These are phyloP conservation scores for Euphonia xanthogaster DNA, from an alignment of 2,797 vertebrate species.

Conservation along the genomic window DNA sequence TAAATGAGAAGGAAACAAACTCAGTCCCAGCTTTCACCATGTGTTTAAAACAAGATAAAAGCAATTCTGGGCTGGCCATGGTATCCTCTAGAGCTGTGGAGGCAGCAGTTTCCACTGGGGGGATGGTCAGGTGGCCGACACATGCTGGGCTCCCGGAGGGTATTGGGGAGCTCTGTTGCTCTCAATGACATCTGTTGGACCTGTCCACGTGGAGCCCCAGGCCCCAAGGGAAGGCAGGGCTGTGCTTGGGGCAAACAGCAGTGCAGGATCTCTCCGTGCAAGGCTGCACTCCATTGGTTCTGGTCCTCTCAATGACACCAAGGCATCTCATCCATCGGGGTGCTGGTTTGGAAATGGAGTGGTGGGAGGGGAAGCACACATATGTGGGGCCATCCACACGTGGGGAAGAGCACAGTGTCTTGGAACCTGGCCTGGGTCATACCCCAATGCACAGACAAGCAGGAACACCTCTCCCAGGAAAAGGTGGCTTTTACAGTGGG, in stretches of 20 bases:
- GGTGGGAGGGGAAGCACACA: background rate
- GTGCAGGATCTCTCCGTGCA: background rate
- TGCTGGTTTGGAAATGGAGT: background rate
- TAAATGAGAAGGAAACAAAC: slow-evolving; percentile 27
- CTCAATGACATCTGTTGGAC: background rate
- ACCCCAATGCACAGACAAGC: background rate
- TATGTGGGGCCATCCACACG: background rate
- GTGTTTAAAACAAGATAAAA: background rate
- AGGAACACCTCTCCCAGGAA: background rate
- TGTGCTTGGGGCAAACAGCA: background rate
- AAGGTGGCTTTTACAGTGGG: background rate
- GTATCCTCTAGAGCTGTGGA: background rate
- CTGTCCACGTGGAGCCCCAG: accelerated
- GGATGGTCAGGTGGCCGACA: accelerated
- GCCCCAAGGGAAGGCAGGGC: background rate
- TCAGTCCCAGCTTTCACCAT: background rate
- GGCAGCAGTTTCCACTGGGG: background rate
- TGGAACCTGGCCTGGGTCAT: background rate
- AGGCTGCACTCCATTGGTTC: accelerated
- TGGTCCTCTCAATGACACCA: accelerated
- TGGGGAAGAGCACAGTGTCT: background rate
- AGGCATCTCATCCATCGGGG: background rate
- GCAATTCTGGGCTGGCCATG: background rate
- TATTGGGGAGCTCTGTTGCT: background rate
- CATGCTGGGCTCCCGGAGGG: accelerated